phyloP scores from a whole-genome alignment of 2,113 vertebrate species.

The Rhipidura dahli region DNA sequence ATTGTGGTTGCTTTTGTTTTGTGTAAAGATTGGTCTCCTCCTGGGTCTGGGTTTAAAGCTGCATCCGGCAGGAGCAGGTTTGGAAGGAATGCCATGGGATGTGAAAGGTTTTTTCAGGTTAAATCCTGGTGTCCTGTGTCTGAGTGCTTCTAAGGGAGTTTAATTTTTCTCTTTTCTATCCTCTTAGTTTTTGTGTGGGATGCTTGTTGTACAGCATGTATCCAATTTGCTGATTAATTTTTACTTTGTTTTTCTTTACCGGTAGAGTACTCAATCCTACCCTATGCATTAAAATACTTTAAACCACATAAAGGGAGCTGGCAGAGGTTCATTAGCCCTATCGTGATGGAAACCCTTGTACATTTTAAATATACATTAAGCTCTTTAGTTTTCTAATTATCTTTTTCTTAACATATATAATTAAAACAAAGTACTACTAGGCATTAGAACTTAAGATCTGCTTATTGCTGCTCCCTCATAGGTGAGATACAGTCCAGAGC shows the following conservation, averaged over 20 bases:
- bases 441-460: not conserved
- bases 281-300: not conserved
- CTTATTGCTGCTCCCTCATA: conserved; percentile 13
- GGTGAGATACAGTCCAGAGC: not conserved
- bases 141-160: not conserved
- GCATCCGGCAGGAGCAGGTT: not conserved
- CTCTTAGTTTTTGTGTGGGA: not conserved
- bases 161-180: not conserved
- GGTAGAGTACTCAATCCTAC: not conserved
- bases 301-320: conserved; percentile 31
- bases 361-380: not conserved
- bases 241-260: not conserved
- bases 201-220: not conserved
- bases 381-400: not conserved
- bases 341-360: not conserved
- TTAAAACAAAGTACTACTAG: not conserved
- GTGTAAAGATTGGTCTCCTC: not conserved
- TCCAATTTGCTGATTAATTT: conserved; percentile 30
- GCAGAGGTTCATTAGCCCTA: not conserved
- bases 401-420: not conserved
- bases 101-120: not conserved
- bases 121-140: fast-evolving
- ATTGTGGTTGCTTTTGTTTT: conserved; percentile 43
- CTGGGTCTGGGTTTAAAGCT: not conserved
- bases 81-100: not conserved